A percentile compares a stretch with the other conserved stretches of the same genome.
These are phyloP conservation scores for Diaphora mendica DNA, from an alignment of 2,888 invertebrate species.

Conservation along the genomic window DNA sequence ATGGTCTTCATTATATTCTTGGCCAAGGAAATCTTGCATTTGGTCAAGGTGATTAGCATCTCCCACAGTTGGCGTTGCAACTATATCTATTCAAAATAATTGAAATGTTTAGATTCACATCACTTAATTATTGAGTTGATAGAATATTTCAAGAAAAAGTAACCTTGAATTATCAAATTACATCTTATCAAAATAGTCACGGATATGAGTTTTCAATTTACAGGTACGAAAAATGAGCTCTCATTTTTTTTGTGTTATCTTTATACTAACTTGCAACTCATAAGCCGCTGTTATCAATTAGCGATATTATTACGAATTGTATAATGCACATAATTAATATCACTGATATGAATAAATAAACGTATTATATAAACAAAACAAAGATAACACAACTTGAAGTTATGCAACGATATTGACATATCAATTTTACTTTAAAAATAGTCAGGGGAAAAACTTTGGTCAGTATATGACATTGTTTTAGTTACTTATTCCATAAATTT, in stretches of 20 bases:
- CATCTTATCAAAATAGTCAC: background rate
- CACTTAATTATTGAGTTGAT: background rate
- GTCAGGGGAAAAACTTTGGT: background rate
- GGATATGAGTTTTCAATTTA: background rate
- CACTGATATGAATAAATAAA: background rate
- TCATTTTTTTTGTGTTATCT: background rate
- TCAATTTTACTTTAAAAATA: background rate
- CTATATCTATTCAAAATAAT: background rate
- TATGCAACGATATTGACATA: background rate
- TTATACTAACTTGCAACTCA: background rate
- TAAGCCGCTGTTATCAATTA: background rate
- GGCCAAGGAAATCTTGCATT: background rate
- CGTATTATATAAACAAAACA: background rate
- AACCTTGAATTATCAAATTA: background rate
- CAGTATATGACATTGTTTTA: background rate
- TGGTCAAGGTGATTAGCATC: background rate
- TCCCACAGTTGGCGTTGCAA: background rate
- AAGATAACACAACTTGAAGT: background rate
- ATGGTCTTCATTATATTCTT: conserved; percentile 10
- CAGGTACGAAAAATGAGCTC: background rate
- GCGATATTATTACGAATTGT: background rate
- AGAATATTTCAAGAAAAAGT: background rate
- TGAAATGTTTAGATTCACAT: background rate
- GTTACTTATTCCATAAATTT: background rate
- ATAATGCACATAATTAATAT: background rate